Conservation (phyloP, 2,113 vertebrate genomes). For the Percina caprodes region DNA sequence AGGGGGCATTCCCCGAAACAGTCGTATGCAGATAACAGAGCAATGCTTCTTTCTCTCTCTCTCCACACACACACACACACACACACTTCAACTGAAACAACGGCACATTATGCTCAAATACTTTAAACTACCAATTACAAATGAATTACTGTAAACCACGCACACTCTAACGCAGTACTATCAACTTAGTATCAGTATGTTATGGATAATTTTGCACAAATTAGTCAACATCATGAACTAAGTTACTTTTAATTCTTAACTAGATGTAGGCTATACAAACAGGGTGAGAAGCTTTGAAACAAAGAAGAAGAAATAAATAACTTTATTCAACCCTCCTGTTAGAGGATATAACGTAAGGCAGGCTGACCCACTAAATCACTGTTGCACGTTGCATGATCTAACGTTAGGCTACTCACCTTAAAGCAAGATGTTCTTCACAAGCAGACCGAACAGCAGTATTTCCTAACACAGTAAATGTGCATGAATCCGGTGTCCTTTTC, state of each 20-base stretch:
- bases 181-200: not conserved
- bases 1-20: conserved; percentile 61
- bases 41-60: conserved; percentile 8
- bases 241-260: not conserved
- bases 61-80: not conserved
- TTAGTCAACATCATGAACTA: not conserved
- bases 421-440: conserved; percentile 32
- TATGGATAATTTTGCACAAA: not conserved
- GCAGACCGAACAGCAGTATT: not conserved
- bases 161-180: not conserved
- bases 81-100: conserved; percentile 17
- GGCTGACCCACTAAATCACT: conserved; percentile 1
- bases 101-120: conserved; percentile 15
- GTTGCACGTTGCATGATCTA: conserved; percentile 16
- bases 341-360: not conserved
- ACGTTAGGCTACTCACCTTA: conserved; percentile 65
- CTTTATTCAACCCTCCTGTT: not conserved
- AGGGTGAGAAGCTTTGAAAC: not conserved
- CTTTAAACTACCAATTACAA: conserved; percentile 36
- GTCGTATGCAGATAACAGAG: conserved; percentile 67
- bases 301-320: not conserved
- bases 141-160: conserved; percentile 14
- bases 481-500: conserved; percentile 6
- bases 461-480: conserved; percentile 16
- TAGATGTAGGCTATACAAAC: too few species aligned